phyloP scores from a whole-genome alignment of 2,888 invertebrate species.

The Drosophila borealis region DNA sequence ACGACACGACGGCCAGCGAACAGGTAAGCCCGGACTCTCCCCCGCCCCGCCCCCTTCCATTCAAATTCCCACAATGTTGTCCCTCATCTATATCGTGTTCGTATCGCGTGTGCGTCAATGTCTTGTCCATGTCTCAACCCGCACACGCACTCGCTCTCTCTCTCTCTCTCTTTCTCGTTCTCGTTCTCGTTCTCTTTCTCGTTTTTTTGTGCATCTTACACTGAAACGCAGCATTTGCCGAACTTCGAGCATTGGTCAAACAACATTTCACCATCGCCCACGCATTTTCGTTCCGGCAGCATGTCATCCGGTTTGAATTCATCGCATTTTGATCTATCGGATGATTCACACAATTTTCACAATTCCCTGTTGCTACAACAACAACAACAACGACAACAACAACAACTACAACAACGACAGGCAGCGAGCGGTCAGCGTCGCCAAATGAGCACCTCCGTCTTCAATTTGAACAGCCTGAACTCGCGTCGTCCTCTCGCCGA shows the following conservation, averaged over 20 bases:
- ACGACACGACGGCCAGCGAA: slow-evolving; percentile 79
- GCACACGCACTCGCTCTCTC: slow-evolving; percentile 44
- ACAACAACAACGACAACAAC: slow-evolving; percentile 68
- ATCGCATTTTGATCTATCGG: slow-evolving; percentile 84
- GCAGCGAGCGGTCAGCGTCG: slow-evolving; percentile 68
- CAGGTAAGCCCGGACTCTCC: slow-evolving; percentile 67
- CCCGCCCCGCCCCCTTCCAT: background rate
- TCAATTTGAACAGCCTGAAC: slow-evolving; percentile 85
- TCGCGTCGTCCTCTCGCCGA: slow-evolving; percentile 78
- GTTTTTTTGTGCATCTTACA: slow-evolving; percentile 52
- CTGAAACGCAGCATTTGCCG: slow-evolving; percentile 55
- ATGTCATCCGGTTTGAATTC: slow-evolving; percentile 85
- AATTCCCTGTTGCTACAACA: slow-evolving; percentile 82
- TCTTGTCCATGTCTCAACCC: slow-evolving; percentile 52
- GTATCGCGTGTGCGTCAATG: slow-evolving; percentile 16
- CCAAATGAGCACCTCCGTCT: slow-evolving; percentile 86
- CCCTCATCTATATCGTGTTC: slow-evolving; percentile 27
- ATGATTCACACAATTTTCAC: slow-evolving; percentile 82
- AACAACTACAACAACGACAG: slow-evolving; percentile 71
- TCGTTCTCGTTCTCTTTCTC: slow-evolving; percentile 38
- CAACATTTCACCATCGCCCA: slow-evolving; percentile 84
- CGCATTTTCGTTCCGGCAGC: slow-evolving; percentile 85
- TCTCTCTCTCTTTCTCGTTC: slow-evolving; percentile 39
- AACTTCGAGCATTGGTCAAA: slow-evolving; percentile 85
- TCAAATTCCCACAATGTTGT: slow-evolving; percentile 47